Conservation (phyloP, 2,797 vertebrate genomes). For the Menidia menidia region DNA sequence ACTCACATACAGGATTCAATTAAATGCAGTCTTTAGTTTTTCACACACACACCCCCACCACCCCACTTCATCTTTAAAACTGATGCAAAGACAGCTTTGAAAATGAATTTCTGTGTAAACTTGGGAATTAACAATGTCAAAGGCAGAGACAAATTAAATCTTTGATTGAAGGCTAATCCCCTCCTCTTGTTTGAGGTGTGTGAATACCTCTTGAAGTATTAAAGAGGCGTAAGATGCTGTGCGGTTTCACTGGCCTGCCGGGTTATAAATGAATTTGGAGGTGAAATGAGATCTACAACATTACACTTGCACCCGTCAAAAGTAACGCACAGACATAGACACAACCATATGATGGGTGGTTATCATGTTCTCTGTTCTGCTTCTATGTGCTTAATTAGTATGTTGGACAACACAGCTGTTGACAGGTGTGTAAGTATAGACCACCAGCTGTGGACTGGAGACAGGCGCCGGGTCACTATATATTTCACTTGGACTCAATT, state of each 20-base stretch:
- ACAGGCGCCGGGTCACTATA: slow-evolving; percentile 30
- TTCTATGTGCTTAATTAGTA: slow-evolving; percentile 57
- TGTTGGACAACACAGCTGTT: slow-evolving; percentile 51
- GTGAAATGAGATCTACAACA: slow-evolving; percentile 41
- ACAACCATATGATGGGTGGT: slow-evolving; percentile 16
- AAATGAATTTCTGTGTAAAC: not conserved
- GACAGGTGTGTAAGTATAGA: slow-evolving; percentile 57
- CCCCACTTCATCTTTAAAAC: not conserved
- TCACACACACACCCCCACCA: not conserved
- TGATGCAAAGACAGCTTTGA: not conserved
- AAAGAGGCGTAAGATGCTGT: slow-evolving; percentile 17
- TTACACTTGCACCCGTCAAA: not conserved
- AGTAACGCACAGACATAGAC: slow-evolving; percentile 27
- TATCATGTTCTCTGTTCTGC: slow-evolving; percentile 39
- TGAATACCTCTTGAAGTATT: slow-evolving; percentile 8
- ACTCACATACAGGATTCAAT: slow-evolving; percentile 7
- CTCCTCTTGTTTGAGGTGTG: not conserved
- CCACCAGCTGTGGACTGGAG: slow-evolving; percentile 9
- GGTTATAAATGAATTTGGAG: slow-evolving; percentile 22
- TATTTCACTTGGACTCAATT: slow-evolving; percentile 27
- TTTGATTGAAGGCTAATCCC: not conserved
- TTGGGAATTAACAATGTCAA: not conserved
- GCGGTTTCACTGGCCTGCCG: slow-evolving; percentile 13
- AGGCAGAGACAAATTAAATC: not conserved
- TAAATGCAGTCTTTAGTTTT: slow-evolving; percentile 7